Percentiles rank a stretch among this genome's conserved stretches.
phyloP scores from a whole-genome alignment of 1,140 invertebrate species.

The Drosophila melanica region DNA sequence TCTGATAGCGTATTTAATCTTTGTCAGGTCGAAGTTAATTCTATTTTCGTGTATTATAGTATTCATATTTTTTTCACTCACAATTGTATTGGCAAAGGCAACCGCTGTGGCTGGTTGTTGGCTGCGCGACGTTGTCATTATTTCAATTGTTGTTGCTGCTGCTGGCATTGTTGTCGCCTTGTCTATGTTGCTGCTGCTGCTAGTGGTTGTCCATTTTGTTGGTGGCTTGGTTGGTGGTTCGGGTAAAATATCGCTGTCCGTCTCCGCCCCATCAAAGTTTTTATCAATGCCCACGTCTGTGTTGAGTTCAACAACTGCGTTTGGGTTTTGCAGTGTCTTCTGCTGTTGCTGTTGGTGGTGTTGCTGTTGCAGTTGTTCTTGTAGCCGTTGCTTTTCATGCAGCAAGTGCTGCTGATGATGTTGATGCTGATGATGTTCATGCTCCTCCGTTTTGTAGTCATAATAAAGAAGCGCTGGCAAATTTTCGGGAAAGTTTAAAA shows the following conservation, averaged over 20 bases:
- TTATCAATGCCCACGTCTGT: slow-evolving; percentile 65
- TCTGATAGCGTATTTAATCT: slow-evolving; percentile 6
- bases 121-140: slow-evolving; percentile 55
- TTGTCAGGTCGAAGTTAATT: neutral
- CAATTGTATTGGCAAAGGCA: slow-evolving; percentile 53
- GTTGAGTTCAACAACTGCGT: slow-evolving; percentile 48
- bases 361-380: slow-evolving; percentile 49
- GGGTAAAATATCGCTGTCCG: slow-evolving; percentile 83
- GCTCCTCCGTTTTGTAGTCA: slow-evolving; percentile 82
- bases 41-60: neutral
- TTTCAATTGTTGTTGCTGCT: slow-evolving; percentile 53
- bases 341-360: slow-evolving; percentile 42
- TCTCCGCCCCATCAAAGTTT: slow-evolving; percentile 79
- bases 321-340: slow-evolving; percentile 25
- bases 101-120: slow-evolving; percentile 44
- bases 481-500: slow-evolving; percentile 81
- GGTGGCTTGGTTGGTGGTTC: slow-evolving; percentile 81
- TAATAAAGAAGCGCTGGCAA: slow-evolving; percentile 78
- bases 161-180: slow-evolving; percentile 21
- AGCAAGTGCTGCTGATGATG: slow-evolving; percentile 81
- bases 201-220: slow-evolving; percentile 36
- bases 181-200: slow-evolving; percentile 20
- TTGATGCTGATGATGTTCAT: slow-evolving; percentile 80
- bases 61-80: slow-evolving; percentile 33
- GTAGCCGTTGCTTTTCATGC: slow-evolving; percentile 71